Evolutionary conservation across 2,888 invertebrate species (phyloP).

Genomic region (Nemotelus pantherinus): DNA sequence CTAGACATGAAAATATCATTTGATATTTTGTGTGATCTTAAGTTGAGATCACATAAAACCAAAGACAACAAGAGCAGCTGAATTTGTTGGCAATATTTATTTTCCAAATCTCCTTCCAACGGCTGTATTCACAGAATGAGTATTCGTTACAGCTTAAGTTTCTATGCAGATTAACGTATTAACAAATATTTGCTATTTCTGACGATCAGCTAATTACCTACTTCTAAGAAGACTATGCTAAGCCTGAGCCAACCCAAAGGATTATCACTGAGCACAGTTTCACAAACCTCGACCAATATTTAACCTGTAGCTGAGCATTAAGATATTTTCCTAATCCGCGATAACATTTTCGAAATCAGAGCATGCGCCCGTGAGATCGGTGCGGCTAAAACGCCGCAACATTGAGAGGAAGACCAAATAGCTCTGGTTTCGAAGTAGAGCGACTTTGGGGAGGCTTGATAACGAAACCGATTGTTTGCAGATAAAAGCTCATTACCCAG

Average conservation of each 20-base stretch:
- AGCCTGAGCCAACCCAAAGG: constrained; percentile 10
- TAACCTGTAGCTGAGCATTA: too few species aligned
- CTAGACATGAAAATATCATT: too few species aligned
- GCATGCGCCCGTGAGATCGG: too few species aligned
- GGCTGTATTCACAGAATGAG: too few species aligned
- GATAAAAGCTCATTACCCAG: constrained; percentile 29
- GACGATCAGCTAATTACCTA: constrained; percentile 22
- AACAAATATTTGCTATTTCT: constrained; percentile 27
- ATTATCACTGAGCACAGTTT: neutral
- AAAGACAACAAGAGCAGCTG: too few species aligned
- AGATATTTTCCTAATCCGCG: neutral
- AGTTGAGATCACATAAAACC: too few species aligned
- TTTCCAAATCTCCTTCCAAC: too few species aligned
- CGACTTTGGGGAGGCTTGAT: neutral
- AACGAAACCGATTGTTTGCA: constrained; percentile 14
- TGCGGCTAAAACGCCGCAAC: neutral
- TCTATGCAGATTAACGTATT: neutral
- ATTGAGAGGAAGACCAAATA: constrained; percentile 2
- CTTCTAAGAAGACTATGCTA: constrained; percentile 16
- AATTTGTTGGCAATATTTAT: too few species aligned
- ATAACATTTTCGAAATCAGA: neutral
- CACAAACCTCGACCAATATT: too few species aligned
- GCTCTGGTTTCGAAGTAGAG: constrained; percentile 3
- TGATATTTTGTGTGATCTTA: too few species aligned
- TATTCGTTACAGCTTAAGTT: neutral